Evolutionary conservation across 2,888 invertebrate genomes (phyloP).

Genomic region (Megalurothrips usitatus): DNA sequence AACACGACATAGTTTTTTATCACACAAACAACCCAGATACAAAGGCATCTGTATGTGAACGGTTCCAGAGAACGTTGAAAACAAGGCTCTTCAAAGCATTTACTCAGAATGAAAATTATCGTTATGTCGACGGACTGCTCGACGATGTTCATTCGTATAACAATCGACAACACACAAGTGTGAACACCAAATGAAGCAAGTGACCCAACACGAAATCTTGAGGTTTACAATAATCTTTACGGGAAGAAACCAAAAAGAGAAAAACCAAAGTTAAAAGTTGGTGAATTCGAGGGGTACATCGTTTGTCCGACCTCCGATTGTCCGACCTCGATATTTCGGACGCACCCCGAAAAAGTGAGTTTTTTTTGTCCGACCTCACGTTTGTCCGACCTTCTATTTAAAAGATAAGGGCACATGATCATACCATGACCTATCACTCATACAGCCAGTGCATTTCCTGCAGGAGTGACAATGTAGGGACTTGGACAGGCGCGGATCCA

Average conservation of each 20-base stretch:
- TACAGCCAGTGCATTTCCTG: no score
- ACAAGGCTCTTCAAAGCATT: conserved; percentile 40
- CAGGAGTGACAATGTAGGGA: no score
- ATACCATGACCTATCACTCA: no score
- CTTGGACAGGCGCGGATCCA: no score
- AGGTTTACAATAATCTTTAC: conserved; percentile 32
- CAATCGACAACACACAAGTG: conserved; percentile 36
- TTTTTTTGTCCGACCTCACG: no score
- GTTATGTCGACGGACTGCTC: conserved; percentile 40
- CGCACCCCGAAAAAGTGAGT: no score
- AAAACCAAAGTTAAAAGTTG: conserved; percentile 21
- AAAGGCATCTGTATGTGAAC: conserved; percentile 41
- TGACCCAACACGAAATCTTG: conserved; percentile 31
- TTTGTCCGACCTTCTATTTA: no score
- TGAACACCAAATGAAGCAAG: conserved; percentile 36
- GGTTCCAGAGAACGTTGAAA: conserved; percentile 42
- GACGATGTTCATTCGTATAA: conserved; percentile 39
- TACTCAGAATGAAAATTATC: conserved; percentile 37
- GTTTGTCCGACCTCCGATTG: no score
- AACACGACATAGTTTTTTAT: conserved; percentile 37
- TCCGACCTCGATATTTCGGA: no score
- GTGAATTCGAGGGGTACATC: no score
- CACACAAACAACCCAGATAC: conserved; percentile 39
- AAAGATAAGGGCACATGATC: no score
- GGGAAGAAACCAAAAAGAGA: neutral